A percentile compares a stretch with the other conserved stretches of the same genome.
These are phyloP conservation scores for Drosophila ercepeae DNA, from an alignment of 1,140 invertebrate genomes.

Conservation along the genomic window DNA sequence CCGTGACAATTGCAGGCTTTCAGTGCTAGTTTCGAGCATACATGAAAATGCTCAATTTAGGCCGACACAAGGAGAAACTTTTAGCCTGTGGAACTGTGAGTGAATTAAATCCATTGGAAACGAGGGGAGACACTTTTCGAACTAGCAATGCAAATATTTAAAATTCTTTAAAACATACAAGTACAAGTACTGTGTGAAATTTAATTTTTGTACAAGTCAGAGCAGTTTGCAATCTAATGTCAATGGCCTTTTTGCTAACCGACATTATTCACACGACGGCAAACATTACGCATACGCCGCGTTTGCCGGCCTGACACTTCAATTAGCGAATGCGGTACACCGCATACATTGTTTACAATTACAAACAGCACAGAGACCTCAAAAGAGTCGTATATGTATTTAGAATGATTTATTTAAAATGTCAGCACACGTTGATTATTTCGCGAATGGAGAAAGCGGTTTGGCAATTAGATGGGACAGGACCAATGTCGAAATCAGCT, in stretches of 20 bases:
- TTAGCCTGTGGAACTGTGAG: slow-evolving; percentile 9
- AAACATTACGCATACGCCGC: slow-evolving; percentile 50
- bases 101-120: slow-evolving; percentile 2
- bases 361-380: slow-evolving; percentile 25
- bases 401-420: slow-evolving; percentile 60
- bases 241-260: slow-evolving; percentile 8
- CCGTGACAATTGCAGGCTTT: slow-evolving; percentile 48
- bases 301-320: slow-evolving; percentile 29
- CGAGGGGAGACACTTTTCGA: neutral
- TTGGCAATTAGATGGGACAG: slow-evolving; percentile 55
- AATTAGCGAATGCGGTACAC: slow-evolving; percentile 57
- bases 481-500: slow-evolving; percentile 6
- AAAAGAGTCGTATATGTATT: neutral
- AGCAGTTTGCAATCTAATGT: slow-evolving; percentile 19
- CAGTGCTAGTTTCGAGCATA: slow-evolving; percentile 16
- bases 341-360: slow-evolving; percentile 54
- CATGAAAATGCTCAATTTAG: slow-evolving; percentile 29
- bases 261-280: slow-evolving; percentile 1
- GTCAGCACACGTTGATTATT: slow-evolving; percentile 56
- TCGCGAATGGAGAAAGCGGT: slow-evolving; percentile 41
- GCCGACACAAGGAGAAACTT: slow-evolving; percentile 21
- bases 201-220: slow-evolving; percentile 3
- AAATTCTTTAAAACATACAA: neutral
- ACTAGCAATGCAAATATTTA: neutral
- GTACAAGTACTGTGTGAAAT: neutral